Evolutionary conservation across 2,888 invertebrate genomes (phyloP), one percentile per base, ranked within the genome.

Genomic region (Periphyllus acericola): DNA sequence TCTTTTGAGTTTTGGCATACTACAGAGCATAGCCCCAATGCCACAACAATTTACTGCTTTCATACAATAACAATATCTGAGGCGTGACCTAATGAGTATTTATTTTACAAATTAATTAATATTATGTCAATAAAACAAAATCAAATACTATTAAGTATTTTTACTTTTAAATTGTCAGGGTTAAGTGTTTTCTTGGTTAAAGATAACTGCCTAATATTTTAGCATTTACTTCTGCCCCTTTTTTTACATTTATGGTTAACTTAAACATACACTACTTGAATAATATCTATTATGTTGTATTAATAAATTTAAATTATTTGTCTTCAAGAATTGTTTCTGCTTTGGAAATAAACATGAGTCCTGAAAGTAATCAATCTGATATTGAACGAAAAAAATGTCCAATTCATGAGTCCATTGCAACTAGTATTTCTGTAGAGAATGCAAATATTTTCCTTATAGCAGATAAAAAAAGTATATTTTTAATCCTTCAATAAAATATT

Each of bases 391-490:
- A 74, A 60, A 80, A 79, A 74, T n/a, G n/a, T 60, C 14, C 76
- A 36, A 60, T 40, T 68, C 60, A 29, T 76, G 55, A 74, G 6
- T 32, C 46, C 25, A 75, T 90, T 75, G 78, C 89, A 55, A 82
- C 90, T 66, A 90, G 89, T 85, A 89, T 91, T 46, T 90, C 90
- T 60, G 82, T 91, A 21, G 90, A 95, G 0, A 95, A 95, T 90
- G 94, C 94, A 80, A 95, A 95, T 91, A 91, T 94, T 89, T 95
- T 95, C 91, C 92, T 95, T 52, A 93, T 95, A 52, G 93, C 94
- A 4, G 94, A 94, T 90, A 94, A 94, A 89, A 92, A 93, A 89
- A 92, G 93, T 93, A 91, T 90, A 91, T 91, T 68, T 82, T 34
- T 36, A 46, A 66, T 34, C 9, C 14, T 84, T 21, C 25, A 25